Conservation (phyloP, 2,113 vertebrate species). For the Otocyon megalotis region DNA sequence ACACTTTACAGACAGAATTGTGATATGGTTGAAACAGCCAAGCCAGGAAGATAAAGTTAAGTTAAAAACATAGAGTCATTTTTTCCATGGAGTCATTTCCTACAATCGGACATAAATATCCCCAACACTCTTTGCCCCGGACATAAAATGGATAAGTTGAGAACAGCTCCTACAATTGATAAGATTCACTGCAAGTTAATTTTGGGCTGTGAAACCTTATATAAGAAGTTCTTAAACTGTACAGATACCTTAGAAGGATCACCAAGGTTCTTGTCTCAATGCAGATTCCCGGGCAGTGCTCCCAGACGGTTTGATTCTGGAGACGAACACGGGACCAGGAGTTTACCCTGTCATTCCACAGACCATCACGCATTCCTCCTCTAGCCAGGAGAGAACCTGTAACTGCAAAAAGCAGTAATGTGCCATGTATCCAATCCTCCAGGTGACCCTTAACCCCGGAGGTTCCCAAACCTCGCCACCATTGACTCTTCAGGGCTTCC, state of each 20-base stretch:
- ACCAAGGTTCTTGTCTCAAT: background rate
- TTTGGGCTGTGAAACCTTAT: too few relatives aligned
- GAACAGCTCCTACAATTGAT: background rate
- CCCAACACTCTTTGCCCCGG: background rate
- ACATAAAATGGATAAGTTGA: background rate
- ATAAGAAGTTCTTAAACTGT: background rate
- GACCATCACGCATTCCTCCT: accelerated
- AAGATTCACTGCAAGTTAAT: background rate
- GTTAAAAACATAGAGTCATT: background rate
- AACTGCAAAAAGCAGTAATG: too few relatives aligned
- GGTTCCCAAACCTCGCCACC: background rate
- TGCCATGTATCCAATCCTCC: accelerated
- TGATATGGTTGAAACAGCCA: background rate
- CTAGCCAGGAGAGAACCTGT: background rate
- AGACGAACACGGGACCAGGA: background rate
- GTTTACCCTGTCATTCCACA: accelerated
- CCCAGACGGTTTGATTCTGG: background rate
- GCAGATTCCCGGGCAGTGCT: background rate
- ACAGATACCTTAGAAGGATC: background rate
- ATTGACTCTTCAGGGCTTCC: background rate
- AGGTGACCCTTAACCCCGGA: accelerated
- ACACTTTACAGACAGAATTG: background rate
- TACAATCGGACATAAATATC: background rate
- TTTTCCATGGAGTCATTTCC: constrained; percentile 41
- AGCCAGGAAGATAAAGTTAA: background rate